Evolutionary conservation across 1,140 invertebrate species (phyloP), one percentile per base, ranked within the genome.

Genomic region (Reticulitermes speratus): DNA sequence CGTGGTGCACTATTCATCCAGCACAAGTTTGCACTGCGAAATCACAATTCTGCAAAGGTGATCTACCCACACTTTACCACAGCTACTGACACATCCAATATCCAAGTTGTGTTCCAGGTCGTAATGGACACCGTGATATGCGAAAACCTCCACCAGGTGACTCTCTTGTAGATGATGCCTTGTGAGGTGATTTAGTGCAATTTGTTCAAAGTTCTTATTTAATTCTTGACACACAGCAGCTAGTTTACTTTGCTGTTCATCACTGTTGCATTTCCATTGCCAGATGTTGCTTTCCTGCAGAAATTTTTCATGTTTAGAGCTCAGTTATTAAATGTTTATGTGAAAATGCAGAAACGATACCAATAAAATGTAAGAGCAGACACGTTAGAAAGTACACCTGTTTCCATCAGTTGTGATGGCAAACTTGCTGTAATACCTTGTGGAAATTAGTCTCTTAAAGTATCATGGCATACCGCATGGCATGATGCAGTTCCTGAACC

Each of bases 1-100:
- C 90, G 93, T 85, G 93, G 93, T 38, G 93, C 94, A 89, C 93
- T 32, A 94, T 94, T 89, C 94, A 95, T 85, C 19, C 86, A 84
- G 55, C 83, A 83, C 81, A 93, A 94, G 89, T 95, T 95, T 89
- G 91, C 93, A 82, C 88, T 91, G 21, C 89, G 91, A 75, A 94
- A 94, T 89, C 91, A 90, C 55, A 93, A 93, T 88, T 91, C 92
- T 55, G 90, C 93, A 86, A 93, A 94, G 89, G 92, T 94, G 81
- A 90, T 95, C 32, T 95, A 94, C 89, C 93, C 92, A 94, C 89
- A 94, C 89, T 95, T 93, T 88, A 94, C 93, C 25, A 94, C 93
- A 16, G 94, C 94, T n/a, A 95, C 94, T 2, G 93, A 95, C 88
- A 94, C 94, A 14, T 92, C 93, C 81, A 94, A 94, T 89, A 92